Evolutionary conservation across 1,140 invertebrate species (phyloP).

Genomic region (Ruditapes philippinarum): DNA sequence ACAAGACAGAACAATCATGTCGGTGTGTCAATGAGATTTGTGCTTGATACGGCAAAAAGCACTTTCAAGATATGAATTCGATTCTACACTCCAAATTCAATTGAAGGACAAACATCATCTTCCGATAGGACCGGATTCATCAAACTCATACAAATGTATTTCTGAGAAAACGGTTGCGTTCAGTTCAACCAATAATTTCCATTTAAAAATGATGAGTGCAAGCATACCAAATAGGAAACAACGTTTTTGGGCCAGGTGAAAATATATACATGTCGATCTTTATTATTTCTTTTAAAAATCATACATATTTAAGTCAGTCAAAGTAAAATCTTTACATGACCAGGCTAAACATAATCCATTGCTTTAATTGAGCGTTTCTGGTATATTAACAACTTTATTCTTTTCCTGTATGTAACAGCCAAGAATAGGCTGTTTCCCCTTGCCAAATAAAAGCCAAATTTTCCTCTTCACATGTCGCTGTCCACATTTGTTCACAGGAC

Average conservation of each 20-base stretch:
- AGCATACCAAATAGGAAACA: background rate
- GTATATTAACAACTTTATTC: too few species aligned
- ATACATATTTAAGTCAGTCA: too few species aligned
- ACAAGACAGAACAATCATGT: background rate
- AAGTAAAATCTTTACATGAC: too few species aligned
- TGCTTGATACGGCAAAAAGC: background rate
- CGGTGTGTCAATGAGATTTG: background rate
- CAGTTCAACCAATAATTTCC: background rate
- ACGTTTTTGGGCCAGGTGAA: background rate
- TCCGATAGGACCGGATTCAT: background rate
- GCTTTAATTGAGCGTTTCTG: too few species aligned
- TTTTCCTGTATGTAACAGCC: too few species aligned
- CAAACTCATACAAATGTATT: background rate
- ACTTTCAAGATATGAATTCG: conserved; percentile 8
- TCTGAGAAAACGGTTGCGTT: background rate
- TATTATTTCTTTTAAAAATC: too few species aligned
- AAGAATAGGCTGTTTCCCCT: too few species aligned
- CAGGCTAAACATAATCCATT: too few species aligned
- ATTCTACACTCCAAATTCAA: background rate
- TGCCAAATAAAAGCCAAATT: too few species aligned
- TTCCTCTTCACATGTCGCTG: too few species aligned
- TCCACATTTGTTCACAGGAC: too few species aligned
- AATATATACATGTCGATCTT: too few species aligned
- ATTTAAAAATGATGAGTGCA: background rate
- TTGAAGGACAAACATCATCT: background rate